Evolutionary conservation across 2,888 invertebrate species (phyloP), one percentile per base, ranked within the genome.

Genomic region (Drosophila borealis): DNA sequence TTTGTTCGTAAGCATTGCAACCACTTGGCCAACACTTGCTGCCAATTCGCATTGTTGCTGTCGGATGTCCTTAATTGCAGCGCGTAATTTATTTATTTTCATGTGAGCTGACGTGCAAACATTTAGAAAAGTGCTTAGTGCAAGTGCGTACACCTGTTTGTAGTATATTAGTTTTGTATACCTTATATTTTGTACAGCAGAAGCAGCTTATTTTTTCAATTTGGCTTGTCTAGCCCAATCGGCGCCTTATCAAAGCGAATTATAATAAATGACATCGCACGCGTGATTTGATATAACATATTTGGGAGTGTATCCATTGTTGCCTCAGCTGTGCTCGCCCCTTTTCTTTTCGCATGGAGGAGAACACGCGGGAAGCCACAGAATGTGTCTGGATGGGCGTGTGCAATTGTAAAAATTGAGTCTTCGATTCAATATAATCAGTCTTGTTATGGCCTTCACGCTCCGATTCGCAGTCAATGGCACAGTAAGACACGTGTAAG

Each of bases 371-470:
- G 51, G 17, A 54, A 76, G 66, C 55, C 71, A 61, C 62, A 63
- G 66, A 66, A 76, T 63, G 29, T 29, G 29, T 29, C 29, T 66
- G 56, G 56, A 44, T 60, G 56, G 49, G 78, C 70, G 70, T 73
- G 74, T 66, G 78, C 63, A 80, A 82, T 86, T 86, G 80, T 87
- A 80, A 83, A 89, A 89, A 84, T 82, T 83, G 81, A 81, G 74
- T 89, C 63, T 61, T 68, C 65, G 81, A 74, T 83, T 80, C 68
- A 81, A 84, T 70, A 78, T 72, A 87, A 87, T 81, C 88, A 88
- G 81, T 74, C 78, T 78, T 82, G 78, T 70, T 74, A 83, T 67
- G 84, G 84, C 78, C 88, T 87, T 83, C 66, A 89, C 70, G 81
- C 84, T 61, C 44, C 71, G 74, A 46, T 82, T 68, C 70, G 60